Evolutionary conservation across 2,888 invertebrate genomes (phyloP).

Genomic region (Scaptomyza cyrtandrae): DNA sequence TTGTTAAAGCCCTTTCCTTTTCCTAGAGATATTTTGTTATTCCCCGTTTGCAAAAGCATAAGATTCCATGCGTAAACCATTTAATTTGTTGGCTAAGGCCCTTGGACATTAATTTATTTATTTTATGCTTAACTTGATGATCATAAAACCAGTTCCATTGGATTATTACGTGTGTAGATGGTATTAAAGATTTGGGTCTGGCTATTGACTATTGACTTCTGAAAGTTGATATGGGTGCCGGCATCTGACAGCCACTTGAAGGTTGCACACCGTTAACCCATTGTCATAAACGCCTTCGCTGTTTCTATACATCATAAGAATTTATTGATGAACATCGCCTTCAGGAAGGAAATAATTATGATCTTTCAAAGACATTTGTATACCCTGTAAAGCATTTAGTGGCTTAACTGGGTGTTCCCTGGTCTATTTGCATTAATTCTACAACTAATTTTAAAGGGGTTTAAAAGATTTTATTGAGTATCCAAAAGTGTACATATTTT

Average conservation of each 20-base stretch:
- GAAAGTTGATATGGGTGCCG: constrained; percentile 30
- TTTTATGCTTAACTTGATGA: constrained; percentile 13
- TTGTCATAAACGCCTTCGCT: constrained; percentile 21
- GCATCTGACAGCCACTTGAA: constrained; percentile 38
- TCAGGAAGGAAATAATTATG: constrained; percentile 27
- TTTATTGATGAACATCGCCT: constrained; percentile 12
- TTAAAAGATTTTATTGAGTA: no score
- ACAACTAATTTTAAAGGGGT: no score
- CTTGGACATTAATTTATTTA: constrained; percentile 26
- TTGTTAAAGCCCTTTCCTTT: background rate
- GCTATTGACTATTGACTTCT: constrained; percentile 29
- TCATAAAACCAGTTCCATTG: constrained; percentile 50
- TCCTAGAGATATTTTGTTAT: constrained; percentile 12
- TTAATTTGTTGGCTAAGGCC: constrained; percentile 14
- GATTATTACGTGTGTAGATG: background rate
- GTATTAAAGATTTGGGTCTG: constrained; percentile 38
- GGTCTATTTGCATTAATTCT: no score
- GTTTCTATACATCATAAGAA: background rate
- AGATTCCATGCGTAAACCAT: background rate
- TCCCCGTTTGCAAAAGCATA: constrained; percentile 1
- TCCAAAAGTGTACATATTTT: no score
- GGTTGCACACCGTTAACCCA: constrained; percentile 24
- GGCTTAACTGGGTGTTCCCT: no score
- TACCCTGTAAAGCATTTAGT: background rate
- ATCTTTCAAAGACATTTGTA: background rate